Evolutionary conservation across 2,113 vertebrate genomes (phyloP), one percentile per base, ranked within the genome.

Genomic region (Elaphurus davidianus): DNA sequence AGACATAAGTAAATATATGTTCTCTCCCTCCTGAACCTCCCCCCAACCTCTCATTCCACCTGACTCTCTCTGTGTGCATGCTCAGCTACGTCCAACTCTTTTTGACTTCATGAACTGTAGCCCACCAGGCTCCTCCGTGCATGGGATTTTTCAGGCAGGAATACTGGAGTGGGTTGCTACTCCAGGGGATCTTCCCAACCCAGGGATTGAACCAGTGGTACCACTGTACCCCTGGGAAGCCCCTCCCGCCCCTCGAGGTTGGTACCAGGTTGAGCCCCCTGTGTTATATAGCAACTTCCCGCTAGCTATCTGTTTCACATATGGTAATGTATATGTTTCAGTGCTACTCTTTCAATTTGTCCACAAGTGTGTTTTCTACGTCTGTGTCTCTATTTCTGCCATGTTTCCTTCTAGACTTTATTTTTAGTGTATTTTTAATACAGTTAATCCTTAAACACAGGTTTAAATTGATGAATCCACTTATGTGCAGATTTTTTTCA

Each of bases 1-100:
- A 74, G 67, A 6, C 36, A 40, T 40, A 74, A 40, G 21, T 74
- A 74, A 74, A 74, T 40, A 40, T 40, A 74, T 74, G 19, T 74
- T 40, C 67, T 74, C 67, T 40, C n/a, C 67, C 36, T 25, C n/a
- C 40, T 74, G 67, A 74, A 40, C 67, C 19, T 40, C 67, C 21
- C 67, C 40, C 36, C 19, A 74, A 25, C 67, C 21, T 5, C 19
- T 13, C 36, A 13, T 74, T n/a, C 67, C 19, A 74, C 19, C 21
- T 10, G 0, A 2, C n/a, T 40, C 67, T 71, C n/a, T 23, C 10
- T 40, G 19, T 40, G n/a, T 12, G 9, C 9, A 0, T 71, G n/a
- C 67, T 71, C 67, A 71, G 67, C n/a, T 40, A 10, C 23, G 19
- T 71, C n/a, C 67, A 23, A 10, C n/a, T 40, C 67, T 40, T 71